Percentiles rank a stretch among this genome's conserved stretches.
Evolutionary conservation across 2,888 invertebrate species (phyloP).

Genomic region (Thyatira batis): DNA sequence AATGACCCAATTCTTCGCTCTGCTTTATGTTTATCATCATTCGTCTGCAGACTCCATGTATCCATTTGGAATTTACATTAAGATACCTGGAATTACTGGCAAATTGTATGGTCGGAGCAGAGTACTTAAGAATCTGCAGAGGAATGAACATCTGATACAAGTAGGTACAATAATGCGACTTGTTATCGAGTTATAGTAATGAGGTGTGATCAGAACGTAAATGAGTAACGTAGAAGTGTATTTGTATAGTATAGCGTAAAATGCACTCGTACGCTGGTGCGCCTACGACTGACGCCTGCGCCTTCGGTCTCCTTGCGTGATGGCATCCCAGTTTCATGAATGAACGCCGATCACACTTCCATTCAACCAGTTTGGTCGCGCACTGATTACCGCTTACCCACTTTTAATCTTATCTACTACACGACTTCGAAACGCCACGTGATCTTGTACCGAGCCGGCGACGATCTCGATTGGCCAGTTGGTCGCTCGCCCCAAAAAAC

Average conservation of each 20-base stretch:
- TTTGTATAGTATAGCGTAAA: slow-evolving; percentile 18
- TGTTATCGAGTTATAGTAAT: slow-evolving; percentile 37
- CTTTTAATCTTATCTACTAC: slow-evolving; percentile 78
- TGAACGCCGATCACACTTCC: slow-evolving; percentile 63
- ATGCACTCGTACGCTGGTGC: slow-evolving; percentile 15
- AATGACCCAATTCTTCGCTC: slow-evolving; percentile 41
- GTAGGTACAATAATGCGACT: slow-evolving; percentile 39
- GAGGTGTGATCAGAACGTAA: slow-evolving; percentile 44
- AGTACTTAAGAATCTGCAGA: slow-evolving; percentile 26
- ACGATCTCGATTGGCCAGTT: slow-evolving; percentile 41
- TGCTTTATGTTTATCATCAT: slow-evolving; percentile 34
- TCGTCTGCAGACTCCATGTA: slow-evolving; percentile 25
- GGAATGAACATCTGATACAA: slow-evolving; percentile 43
- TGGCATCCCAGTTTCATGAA: slow-evolving; percentile 75
- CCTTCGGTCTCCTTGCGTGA: slow-evolving; percentile 56
- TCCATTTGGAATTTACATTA: slow-evolving; percentile 32
- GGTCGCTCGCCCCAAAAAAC: slow-evolving; percentile 61
- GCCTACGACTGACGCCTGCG: slow-evolving; percentile 15
- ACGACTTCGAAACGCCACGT: slow-evolving; percentile 56
- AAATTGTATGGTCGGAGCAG: slow-evolving; percentile 10
- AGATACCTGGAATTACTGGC: slow-evolving; percentile 27
- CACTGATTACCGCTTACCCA: slow-evolving; percentile 74
- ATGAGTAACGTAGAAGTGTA: slow-evolving; percentile 23
- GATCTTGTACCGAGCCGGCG: slow-evolving; percentile 43
- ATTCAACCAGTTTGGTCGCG: slow-evolving; percentile 80